Evolutionary conservation across 1,140 invertebrate genomes (phyloP).

Genomic region (Sycobia sp.): DNA sequence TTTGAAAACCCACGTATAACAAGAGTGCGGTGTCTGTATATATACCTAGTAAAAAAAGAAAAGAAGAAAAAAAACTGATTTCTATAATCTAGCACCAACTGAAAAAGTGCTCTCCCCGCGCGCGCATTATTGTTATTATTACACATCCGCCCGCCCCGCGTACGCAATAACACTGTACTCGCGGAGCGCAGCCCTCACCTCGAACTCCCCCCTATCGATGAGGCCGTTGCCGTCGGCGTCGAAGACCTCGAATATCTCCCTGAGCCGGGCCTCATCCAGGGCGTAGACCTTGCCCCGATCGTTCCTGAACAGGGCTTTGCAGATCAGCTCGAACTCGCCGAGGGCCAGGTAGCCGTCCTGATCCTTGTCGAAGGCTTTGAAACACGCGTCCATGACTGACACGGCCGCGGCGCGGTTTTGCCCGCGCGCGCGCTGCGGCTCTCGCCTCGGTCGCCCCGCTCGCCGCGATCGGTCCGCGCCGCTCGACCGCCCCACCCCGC

Average conservation of each 20-base stretch:
- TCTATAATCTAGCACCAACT: too few relatives aligned
- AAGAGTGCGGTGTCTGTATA: too few relatives aligned
- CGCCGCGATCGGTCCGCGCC: too few relatives aligned
- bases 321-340: slow-evolving; percentile 80
- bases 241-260: slow-evolving; percentile 80
- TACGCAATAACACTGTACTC: too few relatives aligned
- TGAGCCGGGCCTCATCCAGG: slow-evolving; percentile 73
- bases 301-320: slow-evolving; percentile 83
- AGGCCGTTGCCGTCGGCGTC: slow-evolving; percentile 78
- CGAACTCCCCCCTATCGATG: slow-evolving; percentile 83
- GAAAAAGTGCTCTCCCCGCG: too few relatives aligned
- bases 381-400: slow-evolving; percentile 80
- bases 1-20: too few relatives aligned
- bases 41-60: too few relatives aligned
- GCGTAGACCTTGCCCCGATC: slow-evolving; percentile 83
- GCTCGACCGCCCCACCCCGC: too few relatives aligned
- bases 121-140: too few relatives aligned
- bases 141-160: too few relatives aligned
- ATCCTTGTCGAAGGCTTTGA: slow-evolving; percentile 85
- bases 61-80: too few relatives aligned
- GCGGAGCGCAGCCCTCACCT: slow-evolving; percentile 48
- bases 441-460: too few relatives aligned
- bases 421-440: neutral
- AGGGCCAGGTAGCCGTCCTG: slow-evolving; percentile 80
- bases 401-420: neutral